These are phyloP conservation scores for Prionailurus viverrinus DNA, from an alignment of 2,113 vertebrate species.

Conservation along the genomic window DNA sequence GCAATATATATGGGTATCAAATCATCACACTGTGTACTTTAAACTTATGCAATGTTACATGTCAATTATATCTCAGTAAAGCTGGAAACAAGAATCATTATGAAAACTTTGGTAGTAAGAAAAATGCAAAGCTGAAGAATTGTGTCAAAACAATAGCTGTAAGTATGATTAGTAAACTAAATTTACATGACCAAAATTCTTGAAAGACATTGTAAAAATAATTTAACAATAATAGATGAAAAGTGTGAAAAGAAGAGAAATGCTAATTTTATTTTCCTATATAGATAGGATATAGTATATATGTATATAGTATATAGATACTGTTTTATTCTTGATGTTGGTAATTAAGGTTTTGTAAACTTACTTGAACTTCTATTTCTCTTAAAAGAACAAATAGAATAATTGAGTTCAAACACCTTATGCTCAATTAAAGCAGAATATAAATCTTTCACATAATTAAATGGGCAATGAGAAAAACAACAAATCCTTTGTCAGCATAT, in stretches of 20 bases:
- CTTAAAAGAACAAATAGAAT: constrained; percentile 18
- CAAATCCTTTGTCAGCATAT: background rate
- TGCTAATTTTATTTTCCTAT: background rate
- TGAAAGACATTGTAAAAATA: background rate
- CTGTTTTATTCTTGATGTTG: background rate
- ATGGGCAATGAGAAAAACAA: background rate
- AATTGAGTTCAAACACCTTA: background rate
- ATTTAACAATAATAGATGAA: background rate
- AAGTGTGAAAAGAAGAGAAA: background rate
- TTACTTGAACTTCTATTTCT: background rate
- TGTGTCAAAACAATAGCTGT: background rate
- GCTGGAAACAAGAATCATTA: background rate
- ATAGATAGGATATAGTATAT: background rate
- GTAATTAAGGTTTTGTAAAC: background rate
- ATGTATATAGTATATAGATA: background rate
- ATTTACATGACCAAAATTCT: background rate
- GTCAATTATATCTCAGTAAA: background rate
- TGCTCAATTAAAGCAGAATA: constrained; percentile 3
- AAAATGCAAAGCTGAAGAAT: constrained; percentile 37
- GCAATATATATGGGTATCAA: background rate
- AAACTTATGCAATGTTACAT: background rate
- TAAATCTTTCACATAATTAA: background rate
- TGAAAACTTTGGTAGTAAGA: background rate
- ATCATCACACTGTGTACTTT: background rate
- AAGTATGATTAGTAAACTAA: background rate